phyloP scores from a whole-genome alignment of 23 tunicate species.

The Ciona savignyi region DNA sequence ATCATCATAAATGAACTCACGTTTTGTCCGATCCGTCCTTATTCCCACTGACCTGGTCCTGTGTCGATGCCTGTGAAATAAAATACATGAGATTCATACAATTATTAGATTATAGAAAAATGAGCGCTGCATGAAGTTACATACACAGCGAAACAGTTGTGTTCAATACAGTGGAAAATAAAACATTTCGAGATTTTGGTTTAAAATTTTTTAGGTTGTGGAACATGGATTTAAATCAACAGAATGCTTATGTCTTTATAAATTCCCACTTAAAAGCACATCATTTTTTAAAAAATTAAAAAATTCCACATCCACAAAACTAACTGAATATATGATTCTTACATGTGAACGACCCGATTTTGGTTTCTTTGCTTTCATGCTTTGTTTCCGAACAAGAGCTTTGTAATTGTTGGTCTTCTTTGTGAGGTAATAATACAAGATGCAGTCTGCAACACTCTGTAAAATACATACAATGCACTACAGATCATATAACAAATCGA shows the following conservation, averaged over 20 bases:
- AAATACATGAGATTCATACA: too few relatives aligned
- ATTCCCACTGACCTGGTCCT: neutral
- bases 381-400: slow-evolving; percentile 63
- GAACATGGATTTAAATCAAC: too few relatives aligned
- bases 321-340: slow-evolving; percentile 10
- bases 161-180: too few relatives aligned
- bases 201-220: too few relatives aligned
- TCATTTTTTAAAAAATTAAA: too few relatives aligned
- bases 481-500: neutral
- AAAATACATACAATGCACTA: slow-evolving; percentile 3
- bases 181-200: too few relatives aligned
- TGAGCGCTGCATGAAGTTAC: too few relatives aligned
- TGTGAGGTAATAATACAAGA: slow-evolving; percentile 75
- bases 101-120: too few relatives aligned
- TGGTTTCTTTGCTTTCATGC: slow-evolving; percentile 62
- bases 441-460: slow-evolving; percentile 88
- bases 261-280: too few relatives aligned
- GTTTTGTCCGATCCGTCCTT: slow-evolving; percentile 8
- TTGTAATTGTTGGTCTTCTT: slow-evolving; percentile 81
- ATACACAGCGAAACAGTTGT: too few relatives aligned
- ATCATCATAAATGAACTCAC: slow-evolving; percentile 7
- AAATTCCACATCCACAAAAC: too few relatives aligned
- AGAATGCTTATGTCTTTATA: too few relatives aligned
- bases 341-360: slow-evolving; percentile 60
- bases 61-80: neutral